Base-by-base conservation (phyloP, 2,797 vertebrate species). In the Apogon hyalosoma region DNA sequence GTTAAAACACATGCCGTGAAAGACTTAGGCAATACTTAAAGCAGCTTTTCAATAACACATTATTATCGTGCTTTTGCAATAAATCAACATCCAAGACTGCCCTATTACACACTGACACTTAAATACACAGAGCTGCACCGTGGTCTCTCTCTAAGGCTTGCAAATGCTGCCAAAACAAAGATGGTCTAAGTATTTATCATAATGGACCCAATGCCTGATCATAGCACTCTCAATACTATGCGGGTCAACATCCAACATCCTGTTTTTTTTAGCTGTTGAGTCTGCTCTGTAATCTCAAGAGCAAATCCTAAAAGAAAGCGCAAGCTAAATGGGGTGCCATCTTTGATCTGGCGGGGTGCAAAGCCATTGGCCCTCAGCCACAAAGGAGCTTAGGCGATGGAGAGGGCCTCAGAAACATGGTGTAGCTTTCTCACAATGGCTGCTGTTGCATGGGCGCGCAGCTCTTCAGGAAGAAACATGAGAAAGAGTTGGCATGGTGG, bases 321-420 rank as follows among this genome's bases (percentile, higher is more conserved):
- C 69, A 11, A 87, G 89, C 86, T 90, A 88, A 91, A 90, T 88
- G 80, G 88, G 90, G 90, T 89, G 87, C 90, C 89, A 92, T 90
- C 90, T 93, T 92, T 94, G 91, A 94, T 92, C 88, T 92, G 83
- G 71, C 57, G 69, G 85, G 88, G 89, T 89, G 88, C 83, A 90
- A 87, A 86, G 87, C 86, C 88, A 90, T 89, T 93, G 92, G 92
- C 91, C 85, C 80, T 75, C 55, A 68, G 88, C 90, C 92, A 93
- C 91, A 91, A 89, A 91, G 83, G 88, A 90, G 88, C 89, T 92
- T 90, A 91, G 80, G 85, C 78, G 60, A 83, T 85, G 80, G 88
- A 92, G 87, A 91, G 86, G 82, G 90, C 86, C 90, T 90, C 83
- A 81, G 82, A 92, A 89, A 91, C 90, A 83, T 78, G 83, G 85